These are phyloP conservation scores for Pseudanteris insignis DNA, from an alignment of 2,888 invertebrate species.

Conservation along the genomic window DNA sequence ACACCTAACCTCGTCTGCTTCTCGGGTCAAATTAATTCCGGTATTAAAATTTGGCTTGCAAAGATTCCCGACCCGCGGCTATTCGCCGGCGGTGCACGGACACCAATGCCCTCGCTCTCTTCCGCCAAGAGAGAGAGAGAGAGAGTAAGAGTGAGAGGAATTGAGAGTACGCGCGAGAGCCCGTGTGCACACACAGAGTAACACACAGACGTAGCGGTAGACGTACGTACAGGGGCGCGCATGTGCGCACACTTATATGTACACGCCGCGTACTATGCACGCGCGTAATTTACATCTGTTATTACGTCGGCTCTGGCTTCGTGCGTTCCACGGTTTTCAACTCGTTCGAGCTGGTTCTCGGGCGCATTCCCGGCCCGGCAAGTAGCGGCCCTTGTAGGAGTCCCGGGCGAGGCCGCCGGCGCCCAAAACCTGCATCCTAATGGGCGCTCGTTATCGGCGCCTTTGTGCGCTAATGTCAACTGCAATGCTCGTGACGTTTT, in stretches of 20 bases:
- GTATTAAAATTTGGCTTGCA: slow-evolving; percentile 68
- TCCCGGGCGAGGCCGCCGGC: slow-evolving; percentile 7
- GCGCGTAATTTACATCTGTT: slow-evolving; percentile 67
- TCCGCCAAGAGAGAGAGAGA: too few relatives aligned
- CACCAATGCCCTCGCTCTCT: too few relatives aligned
- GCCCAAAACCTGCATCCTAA: slow-evolving; percentile 5
- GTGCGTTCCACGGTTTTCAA: slow-evolving; percentile 43
- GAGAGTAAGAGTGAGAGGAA: too few relatives aligned
- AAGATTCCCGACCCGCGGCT: slow-evolving; percentile 65
- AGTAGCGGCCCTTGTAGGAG: slow-evolving; percentile 18
- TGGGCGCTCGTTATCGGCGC: neutral
- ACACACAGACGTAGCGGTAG: too few relatives aligned
- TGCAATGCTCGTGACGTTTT: neutral
- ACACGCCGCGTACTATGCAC: slow-evolving; percentile 52
- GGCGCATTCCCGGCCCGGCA: slow-evolving; percentile 17
- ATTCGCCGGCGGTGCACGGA: slow-evolving; percentile 49
- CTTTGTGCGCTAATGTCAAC: neutral
- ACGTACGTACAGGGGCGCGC: slow-evolving; percentile 14
- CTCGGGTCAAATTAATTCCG: slow-evolving; percentile 67
- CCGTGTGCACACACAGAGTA: slow-evolving; percentile 13
- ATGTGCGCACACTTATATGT: slow-evolving; percentile 35
- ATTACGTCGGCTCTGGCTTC: slow-evolving; percentile 56
- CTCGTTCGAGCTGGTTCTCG: slow-evolving; percentile 33
- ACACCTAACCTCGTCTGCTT: slow-evolving; percentile 51
- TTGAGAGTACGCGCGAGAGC: slow-evolving; percentile 44